Evolutionary conservation across 2,888 invertebrate genomes (phyloP), one percentile per base, ranked within the genome.

Genomic region (Euzetes globulus): DNA sequence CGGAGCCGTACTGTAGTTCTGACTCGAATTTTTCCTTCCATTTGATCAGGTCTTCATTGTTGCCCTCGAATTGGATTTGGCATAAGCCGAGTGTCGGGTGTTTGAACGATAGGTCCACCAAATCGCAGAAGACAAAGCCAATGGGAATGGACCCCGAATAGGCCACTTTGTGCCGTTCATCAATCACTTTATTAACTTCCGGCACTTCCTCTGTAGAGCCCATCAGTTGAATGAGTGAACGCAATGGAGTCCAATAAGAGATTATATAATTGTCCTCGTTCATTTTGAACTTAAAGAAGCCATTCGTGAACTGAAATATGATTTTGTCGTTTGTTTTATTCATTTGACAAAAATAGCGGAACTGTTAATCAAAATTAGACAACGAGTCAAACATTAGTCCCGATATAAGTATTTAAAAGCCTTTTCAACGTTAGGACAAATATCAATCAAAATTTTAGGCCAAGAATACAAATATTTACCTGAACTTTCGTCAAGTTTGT

Each of bases 221-320:
- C 22, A 58, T 58, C 13, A 22, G 22, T 58, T 58, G 58, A 22
- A 58, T 19, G 17, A 58, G 58, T 22, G 58, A 58, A 19, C 58
- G 58, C 58, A 58, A 11, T 15, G 74, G 74, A 29, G 74, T 74
- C 68, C 70, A 74, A 70, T 70, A 74, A 13, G 74, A 74, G 15
- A 74, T 22, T 19, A 74, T 55, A 7, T 37, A 70, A 27, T 70
- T 15, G 15, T 47, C 2, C 9, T 74, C 55, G 19, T 50, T 50
- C 13, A 41, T 7, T 50, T 68, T 68, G 22, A 74, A 58, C 15
- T 33, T 68, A 37, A 74, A 74, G 60, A 74, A n/a, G 1, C 74
- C 74, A 68, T 68, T 45, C 11, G 50, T 37, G 37, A 74, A 74
- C 27, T 68, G 68, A 68, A 45, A 68, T 29, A n/a, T 13, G 5